Evolutionary conservation across 2,113 vertebrate species (phyloP).

Genomic region (Calyptomena viridis): DNA sequence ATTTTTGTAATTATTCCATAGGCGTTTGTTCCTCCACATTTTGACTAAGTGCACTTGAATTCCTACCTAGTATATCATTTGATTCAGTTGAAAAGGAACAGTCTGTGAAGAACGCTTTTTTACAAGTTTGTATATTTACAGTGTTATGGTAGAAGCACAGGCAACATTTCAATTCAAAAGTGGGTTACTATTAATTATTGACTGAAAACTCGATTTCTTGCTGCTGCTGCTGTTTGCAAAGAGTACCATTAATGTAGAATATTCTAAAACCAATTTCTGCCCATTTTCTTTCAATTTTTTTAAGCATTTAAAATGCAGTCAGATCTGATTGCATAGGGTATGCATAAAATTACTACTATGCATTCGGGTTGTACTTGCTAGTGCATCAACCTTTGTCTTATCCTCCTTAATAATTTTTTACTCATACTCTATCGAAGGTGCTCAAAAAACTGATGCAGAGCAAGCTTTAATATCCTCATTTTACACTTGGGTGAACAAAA

Average conservation of each 20-base stretch:
- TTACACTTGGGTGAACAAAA: not conserved
- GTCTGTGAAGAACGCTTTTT: not conserved
- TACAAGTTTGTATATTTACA: not conserved
- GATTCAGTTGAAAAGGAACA: not conserved
- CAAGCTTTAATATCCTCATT: constrained; percentile 28
- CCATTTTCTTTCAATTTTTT: not conserved
- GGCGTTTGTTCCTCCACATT: not conserved
- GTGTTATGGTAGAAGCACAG: not conserved
- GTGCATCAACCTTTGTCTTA: not conserved
- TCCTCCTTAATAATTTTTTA: not conserved
- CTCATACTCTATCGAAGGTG: not conserved
- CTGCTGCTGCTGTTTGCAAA: not conserved
- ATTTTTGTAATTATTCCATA: not conserved
- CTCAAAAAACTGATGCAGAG: not conserved
- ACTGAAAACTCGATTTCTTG: not conserved
- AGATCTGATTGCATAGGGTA: not conserved
- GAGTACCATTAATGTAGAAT: not conserved
- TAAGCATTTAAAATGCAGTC: not conserved
- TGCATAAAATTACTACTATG: not conserved
- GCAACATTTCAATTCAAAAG: not conserved
- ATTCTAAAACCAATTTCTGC: not conserved
- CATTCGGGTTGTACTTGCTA: not conserved
- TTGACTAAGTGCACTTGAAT: not conserved
- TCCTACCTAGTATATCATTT: not conserved
- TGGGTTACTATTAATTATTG: not conserved